These are phyloP conservation scores for Cichlasoma orientale DNA, from an alignment of 2,797 vertebrate genomes.

Conservation along the genomic window DNA sequence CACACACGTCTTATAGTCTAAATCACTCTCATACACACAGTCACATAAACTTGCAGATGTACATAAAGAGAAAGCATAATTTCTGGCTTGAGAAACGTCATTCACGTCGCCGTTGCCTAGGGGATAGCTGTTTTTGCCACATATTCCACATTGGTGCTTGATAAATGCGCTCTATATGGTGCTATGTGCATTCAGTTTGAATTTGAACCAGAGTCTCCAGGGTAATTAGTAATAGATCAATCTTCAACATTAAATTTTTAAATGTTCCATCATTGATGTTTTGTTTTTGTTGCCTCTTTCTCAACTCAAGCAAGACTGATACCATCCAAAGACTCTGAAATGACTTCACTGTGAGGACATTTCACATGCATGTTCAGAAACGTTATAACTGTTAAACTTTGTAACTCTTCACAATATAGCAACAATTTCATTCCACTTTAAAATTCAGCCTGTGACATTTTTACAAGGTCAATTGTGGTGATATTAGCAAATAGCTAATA, in stretches of 20 bases:
- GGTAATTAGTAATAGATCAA: conserved; percentile 34
- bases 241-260: conserved; percentile 34
- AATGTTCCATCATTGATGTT: conserved; percentile 49
- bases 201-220: not conserved
- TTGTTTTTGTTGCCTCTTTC: conserved; percentile 27
- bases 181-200: not conserved
- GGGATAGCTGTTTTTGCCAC: conserved; percentile 33
- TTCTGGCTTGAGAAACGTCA: conserved; percentile 43
- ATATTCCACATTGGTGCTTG: conserved; percentile 7
- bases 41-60: conserved; percentile 7
- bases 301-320: not conserved
- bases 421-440: too few relatives aligned
- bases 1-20: not conserved
- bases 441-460: too few relatives aligned
- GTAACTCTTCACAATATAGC: too few relatives aligned
- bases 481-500: too few relatives aligned
- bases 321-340: conserved; percentile 2
- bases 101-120: conserved; percentile 26
- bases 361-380: not conserved
- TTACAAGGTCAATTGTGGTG: too few relatives aligned
- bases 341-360: not conserved
- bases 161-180: conserved; percentile 16
- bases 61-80: conserved; percentile 24
- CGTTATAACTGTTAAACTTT: not conserved
- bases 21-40: not conserved